phyloP scores from a whole-genome alignment of 2,113 vertebrate genomes.

The Emydura subglobosa region DNA sequence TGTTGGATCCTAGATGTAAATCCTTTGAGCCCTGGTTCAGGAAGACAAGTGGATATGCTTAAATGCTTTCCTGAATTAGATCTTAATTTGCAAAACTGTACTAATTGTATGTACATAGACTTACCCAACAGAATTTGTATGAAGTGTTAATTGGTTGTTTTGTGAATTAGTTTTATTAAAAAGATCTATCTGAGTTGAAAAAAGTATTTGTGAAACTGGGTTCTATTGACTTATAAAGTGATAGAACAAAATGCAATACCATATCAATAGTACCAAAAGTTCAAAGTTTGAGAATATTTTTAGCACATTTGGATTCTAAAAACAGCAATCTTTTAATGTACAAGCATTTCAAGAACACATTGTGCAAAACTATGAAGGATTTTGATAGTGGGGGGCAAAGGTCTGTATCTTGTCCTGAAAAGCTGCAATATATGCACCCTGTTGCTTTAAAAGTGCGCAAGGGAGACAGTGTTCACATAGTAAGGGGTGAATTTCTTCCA shows the following conservation, averaged over 20 bases:
- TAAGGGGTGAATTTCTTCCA: background rate
- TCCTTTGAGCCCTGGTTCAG: rapidly evolving
- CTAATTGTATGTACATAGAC: background rate
- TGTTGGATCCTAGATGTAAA: background rate
- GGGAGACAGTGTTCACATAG: background rate
- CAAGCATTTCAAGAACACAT: background rate
- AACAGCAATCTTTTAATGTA: background rate
- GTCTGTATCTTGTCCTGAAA: background rate
- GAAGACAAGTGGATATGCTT: background rate
- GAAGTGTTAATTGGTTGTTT: background rate
- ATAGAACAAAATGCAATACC: background rate
- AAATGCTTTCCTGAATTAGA: background rate
- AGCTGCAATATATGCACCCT: background rate
- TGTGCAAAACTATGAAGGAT: background rate
- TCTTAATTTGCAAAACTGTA: background rate
- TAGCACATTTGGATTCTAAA: background rate
- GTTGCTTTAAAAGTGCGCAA: background rate
- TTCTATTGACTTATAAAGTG: background rate
- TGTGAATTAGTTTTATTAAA: background rate
- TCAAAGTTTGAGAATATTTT: background rate
- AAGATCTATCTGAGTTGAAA: background rate
- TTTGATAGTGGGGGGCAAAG: background rate
- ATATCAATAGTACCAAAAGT: background rate
- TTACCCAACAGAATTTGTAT: background rate
- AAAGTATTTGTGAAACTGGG: background rate